Conservation (phyloP, 2,113 vertebrate species). For the Larimichthys polyactis region DNA sequence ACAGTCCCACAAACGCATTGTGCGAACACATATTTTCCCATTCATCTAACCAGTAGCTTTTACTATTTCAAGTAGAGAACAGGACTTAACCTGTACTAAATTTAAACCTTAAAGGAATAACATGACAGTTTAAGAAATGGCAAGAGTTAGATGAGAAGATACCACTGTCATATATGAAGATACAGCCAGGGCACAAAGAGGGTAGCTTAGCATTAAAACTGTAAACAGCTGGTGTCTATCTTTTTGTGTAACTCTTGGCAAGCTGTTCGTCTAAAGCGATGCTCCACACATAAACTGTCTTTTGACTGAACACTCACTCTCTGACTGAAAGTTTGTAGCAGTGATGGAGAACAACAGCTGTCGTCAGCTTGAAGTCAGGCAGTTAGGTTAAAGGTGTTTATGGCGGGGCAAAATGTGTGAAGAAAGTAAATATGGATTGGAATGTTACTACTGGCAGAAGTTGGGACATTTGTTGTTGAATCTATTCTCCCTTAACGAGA, state of each 20-base stretch:
- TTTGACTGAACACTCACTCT: neutral
- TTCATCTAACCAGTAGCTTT: neutral
- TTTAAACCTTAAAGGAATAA: neutral
- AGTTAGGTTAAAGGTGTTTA: neutral
- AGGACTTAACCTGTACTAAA: neutral
- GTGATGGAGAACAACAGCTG: constrained; percentile 36
- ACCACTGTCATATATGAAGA: neutral
- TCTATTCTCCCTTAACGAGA: neutral
- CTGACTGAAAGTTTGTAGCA: neutral
- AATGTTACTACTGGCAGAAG: neutral
- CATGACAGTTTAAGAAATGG: neutral
- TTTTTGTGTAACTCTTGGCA: neutral
- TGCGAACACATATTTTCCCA: neutral
- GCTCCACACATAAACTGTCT: neutral
- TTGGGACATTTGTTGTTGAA: neutral
- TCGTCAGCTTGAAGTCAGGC: constrained; percentile 2
- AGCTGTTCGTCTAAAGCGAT: neutral
- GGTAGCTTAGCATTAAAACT: neutral
- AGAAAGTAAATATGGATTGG: neutral
- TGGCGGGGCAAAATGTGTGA: neutral
- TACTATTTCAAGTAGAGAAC: neutral
- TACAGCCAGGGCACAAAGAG: neutral
- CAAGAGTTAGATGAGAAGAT: neutral
- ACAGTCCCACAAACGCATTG: constrained; percentile 1
- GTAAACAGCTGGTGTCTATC: neutral